Percentiles rank a stretch among this genome's conserved stretches.
phyloP scores from a whole-genome alignment of 1,140 invertebrate genomes.

The Melipona quadrifasciata region DNA sequence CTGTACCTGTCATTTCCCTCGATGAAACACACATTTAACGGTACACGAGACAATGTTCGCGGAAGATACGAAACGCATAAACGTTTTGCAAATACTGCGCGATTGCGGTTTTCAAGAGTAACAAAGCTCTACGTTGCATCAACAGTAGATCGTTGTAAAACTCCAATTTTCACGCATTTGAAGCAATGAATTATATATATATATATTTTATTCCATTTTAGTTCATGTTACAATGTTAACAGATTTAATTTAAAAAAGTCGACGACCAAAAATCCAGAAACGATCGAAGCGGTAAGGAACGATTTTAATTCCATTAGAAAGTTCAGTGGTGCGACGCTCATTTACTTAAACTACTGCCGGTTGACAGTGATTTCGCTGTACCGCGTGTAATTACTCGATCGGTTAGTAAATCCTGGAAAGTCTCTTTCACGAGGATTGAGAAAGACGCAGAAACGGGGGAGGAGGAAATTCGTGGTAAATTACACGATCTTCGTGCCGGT shows the following conservation, averaged over 20 bases:
- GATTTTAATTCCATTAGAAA: constrained; percentile 2
- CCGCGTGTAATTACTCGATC: neutral
- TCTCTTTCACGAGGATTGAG: neutral
- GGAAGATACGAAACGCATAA: constrained; percentile 28
- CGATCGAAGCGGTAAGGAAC: neutral
- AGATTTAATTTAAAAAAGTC: neutral
- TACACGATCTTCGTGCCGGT: constrained; percentile 20
- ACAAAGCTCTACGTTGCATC: constrained; percentile 29
- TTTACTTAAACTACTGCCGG: neutral
- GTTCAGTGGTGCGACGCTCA: constrained; percentile 4
- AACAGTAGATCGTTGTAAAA: constrained; percentile 18
- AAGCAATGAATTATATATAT: neutral
- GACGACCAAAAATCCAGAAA: neutral
- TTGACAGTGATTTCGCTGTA: neutral
- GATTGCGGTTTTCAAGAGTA: constrained; percentile 19
- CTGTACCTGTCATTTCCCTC: neutral
- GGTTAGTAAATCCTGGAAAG: neutral
- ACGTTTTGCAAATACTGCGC: constrained; percentile 26
- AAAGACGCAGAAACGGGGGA: constrained; percentile 11
- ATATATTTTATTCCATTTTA: too few species aligned
- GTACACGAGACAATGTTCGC: constrained; percentile 38
- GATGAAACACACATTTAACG: constrained; percentile 41
- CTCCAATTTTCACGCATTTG: neutral
- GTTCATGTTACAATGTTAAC: neutral
- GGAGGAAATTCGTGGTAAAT: constrained; percentile 36